A percentile compares a stretch with the other conserved stretches of the same genome.
phyloP scores from a whole-genome alignment of 2,888 invertebrate genomes.

The Ligdia adustata region DNA sequence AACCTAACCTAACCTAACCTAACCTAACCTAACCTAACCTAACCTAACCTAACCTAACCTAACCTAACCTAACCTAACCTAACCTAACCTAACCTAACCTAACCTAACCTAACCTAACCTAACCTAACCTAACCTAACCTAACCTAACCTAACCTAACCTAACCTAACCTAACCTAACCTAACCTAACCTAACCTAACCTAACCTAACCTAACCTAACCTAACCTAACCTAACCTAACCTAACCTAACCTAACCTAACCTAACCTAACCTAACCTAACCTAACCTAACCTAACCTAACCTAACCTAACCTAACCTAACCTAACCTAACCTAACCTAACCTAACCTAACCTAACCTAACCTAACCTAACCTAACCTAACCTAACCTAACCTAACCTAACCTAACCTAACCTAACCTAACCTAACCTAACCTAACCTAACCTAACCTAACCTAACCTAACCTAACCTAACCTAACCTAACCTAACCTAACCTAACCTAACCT shows the following conservation, averaged over 20 bases:
- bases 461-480: not conserved
- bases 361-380: not conserved
- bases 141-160: too few relatives aligned
- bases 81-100: constrained; percentile 20
- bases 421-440: constrained; percentile 6
- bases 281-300: constrained; percentile 23
- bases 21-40: not conserved
- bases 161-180: constrained; percentile 5
- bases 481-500: constrained; percentile 22
- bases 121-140: not conserved
- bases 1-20: constrained; percentile 6
- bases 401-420: constrained; percentile 21
- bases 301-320: constrained; percentile 5
- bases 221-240: not conserved
- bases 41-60: not conserved
- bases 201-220: constrained; percentile 19
- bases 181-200: constrained; percentile 16
- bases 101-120: not conserved
- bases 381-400: constrained; percentile 8
- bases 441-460: not conserved
- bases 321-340: not conserved
- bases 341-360: not conserved
- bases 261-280: constrained; percentile 15
- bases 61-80: constrained; percentile 22
- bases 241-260: not conserved